phyloP scores from a whole-genome alignment of 2,113 vertebrate species.

The Isurus oxyrinchus region DNA sequence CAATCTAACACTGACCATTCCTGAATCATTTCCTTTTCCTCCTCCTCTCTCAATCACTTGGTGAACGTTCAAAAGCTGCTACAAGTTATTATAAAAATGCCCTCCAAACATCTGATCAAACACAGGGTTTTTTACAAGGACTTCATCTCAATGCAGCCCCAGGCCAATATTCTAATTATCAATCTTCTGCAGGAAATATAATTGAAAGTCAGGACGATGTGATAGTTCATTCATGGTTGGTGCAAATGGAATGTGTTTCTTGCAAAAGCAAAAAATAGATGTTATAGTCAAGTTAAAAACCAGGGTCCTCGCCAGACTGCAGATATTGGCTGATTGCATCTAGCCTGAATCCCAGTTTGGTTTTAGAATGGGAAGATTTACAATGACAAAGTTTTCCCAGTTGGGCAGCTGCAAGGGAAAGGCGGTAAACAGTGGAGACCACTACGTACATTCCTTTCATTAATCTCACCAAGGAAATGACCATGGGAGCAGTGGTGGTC shows the following conservation, averaged over 20 bases:
- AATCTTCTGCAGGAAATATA: not conserved
- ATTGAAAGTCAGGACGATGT: not conserved
- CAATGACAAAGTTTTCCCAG: too few species aligned
- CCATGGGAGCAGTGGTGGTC: too few species aligned
- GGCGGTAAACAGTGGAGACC: too few species aligned
- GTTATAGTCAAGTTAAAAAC: not conserved
- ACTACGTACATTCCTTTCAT: too few species aligned
- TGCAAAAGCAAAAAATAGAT: not conserved
- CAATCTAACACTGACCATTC: not conserved
- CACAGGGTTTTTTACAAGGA: not conserved
- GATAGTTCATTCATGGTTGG: not conserved
- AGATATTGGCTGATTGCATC: too few species aligned
- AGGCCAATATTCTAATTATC: not conserved
- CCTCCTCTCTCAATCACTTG: not conserved
- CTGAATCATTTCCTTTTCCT: not conserved
- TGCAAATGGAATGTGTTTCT: not conserved
- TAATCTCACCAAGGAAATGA: too few species aligned
- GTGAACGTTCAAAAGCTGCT: not conserved
- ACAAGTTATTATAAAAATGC: conserved; percentile 5
- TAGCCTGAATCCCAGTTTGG: too few species aligned
- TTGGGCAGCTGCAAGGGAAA: too few species aligned
- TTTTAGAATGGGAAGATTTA: too few species aligned
- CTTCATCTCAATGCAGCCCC: not conserved
- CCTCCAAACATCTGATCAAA: not conserved
- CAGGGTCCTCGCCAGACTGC: not conserved